These are phyloP conservation scores for Drosophila cracens DNA, from an alignment of 2,888 invertebrate genomes.

Conservation along the genomic window DNA sequence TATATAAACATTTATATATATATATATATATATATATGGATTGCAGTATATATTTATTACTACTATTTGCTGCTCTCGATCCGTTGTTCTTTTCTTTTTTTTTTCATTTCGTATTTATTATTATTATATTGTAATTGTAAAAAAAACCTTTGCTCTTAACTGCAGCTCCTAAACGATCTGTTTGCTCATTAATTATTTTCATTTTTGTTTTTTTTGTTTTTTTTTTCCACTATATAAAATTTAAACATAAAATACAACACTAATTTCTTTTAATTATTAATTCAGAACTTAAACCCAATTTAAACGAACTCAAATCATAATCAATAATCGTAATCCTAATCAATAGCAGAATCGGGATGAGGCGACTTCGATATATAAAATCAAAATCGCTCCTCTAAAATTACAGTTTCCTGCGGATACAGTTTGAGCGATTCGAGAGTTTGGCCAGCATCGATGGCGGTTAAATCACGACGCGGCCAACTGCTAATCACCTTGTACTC, in stretches of 20 bases:
- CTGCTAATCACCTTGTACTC: constrained; percentile 96
- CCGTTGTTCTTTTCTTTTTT: constrained; percentile 14
- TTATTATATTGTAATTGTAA: constrained; percentile 31
- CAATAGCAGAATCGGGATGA: constrained; percentile 2
- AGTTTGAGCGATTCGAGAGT: constrained; percentile 93
- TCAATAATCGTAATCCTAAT: constrained; percentile 27
- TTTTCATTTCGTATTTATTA: constrained; percentile 4
- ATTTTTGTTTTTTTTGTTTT: constrained; percentile 1
- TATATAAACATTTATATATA: constrained; percentile 1
- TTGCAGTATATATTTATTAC: constrained; percentile 17
- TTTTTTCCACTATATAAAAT: constrained; percentile 37
- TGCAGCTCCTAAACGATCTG: constrained; percentile 32
- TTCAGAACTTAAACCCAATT: constrained; percentile 51
- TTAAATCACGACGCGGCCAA: constrained; percentile 98
- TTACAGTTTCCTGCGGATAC: constrained; percentile 97
- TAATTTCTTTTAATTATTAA: constrained; percentile 42
- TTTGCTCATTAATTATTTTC: constrained; percentile 22
- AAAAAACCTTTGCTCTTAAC: constrained; percentile 38
- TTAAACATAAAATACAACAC: constrained; percentile 52
- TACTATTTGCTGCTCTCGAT: constrained; percentile 36
- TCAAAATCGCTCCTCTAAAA: constrained; percentile 94
- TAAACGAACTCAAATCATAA: constrained; percentile 41
- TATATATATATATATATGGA: constrained; percentile 18
- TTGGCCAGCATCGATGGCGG: constrained; percentile 90
- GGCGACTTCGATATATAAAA: constrained; percentile 19